Conservation (phyloP, 1,140 invertebrate genomes). For the Lordiphosa mommai region DNA sequence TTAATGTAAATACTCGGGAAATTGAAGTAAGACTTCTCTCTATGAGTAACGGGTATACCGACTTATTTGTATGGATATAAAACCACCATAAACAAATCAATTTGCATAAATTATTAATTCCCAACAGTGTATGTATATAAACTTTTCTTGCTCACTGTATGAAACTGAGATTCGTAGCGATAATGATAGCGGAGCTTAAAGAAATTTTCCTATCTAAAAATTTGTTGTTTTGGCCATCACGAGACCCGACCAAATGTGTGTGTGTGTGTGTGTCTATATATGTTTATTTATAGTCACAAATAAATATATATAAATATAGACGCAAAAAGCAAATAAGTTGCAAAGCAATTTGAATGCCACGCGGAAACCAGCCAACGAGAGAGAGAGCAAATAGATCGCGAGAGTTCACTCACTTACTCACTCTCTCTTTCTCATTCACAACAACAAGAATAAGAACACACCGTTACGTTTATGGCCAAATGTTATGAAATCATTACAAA, state of each 20-base stretch:
- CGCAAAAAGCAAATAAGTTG: constrained; percentile 46
- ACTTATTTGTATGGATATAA: too few species aligned
- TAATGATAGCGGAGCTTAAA: too few species aligned
- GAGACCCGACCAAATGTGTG: constrained; percentile 44
- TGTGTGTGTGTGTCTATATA: constrained; percentile 21
- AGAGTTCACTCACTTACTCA: background rate
- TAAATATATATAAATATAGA: constrained; percentile 65
- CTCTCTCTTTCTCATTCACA: background rate
- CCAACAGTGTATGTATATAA: too few species aligned
- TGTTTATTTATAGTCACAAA: constrained; percentile 69
- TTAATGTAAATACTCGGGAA: too few species aligned
- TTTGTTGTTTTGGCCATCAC: constrained; percentile 51
- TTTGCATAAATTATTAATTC: too few species aligned
- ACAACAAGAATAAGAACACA: constrained; percentile 25
- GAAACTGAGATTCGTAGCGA: too few species aligned
- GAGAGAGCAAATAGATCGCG: background rate
- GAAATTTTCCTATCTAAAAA: too few species aligned
- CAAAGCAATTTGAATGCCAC: constrained; percentile 66
- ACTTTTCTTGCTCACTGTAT: too few species aligned
- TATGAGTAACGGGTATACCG: too few species aligned
- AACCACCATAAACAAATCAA: too few species aligned
- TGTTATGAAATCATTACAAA: constrained; percentile 76
- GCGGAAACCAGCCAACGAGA: constrained; percentile 40
- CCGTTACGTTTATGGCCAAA: constrained; percentile 64
- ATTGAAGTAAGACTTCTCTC: too few species aligned